These are phyloP conservation scores for Sebastiscus tertius DNA, from an alignment of 2,797 vertebrate genomes.

Conservation along the genomic window DNA sequence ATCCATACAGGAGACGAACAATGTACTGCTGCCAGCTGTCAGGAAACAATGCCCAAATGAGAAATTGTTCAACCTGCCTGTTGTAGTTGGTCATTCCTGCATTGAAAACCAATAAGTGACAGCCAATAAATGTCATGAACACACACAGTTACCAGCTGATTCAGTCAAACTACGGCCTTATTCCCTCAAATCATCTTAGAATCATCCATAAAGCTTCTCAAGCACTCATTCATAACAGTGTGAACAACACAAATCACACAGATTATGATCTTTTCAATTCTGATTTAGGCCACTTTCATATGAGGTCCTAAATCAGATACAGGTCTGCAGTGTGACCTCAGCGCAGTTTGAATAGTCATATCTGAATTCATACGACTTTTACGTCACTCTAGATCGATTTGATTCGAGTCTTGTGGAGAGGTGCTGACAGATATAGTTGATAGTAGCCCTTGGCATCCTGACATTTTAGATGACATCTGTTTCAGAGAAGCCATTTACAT, in stretches of 20 bases:
- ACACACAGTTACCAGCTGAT: background rate
- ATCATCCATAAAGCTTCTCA: background rate
- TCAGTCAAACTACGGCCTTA: background rate
- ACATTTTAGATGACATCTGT: too few species aligned
- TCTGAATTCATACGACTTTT: background rate
- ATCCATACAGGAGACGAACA: conserved; percentile 28
- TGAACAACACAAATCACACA: too few species aligned
- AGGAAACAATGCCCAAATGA: conserved; percentile 1
- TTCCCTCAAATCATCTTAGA: background rate
- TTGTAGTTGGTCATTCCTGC: background rate
- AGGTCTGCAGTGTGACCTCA: background rate
- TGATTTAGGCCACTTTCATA: too few species aligned
- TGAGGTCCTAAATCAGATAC: too few species aligned
- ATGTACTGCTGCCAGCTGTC: conserved; percentile 12
- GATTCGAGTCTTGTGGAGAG: background rate
- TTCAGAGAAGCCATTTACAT: too few species aligned
- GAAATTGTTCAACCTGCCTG: background rate
- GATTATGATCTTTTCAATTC: too few species aligned
- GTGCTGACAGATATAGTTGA: too few species aligned
- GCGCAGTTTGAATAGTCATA: background rate
- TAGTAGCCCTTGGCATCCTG: too few species aligned
- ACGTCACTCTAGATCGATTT: background rate
- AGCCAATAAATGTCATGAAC: background rate
- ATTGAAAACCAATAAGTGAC: background rate
- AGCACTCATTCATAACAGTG: too few species aligned